These are phyloP conservation scores for Leptodactylus fallax DNA, from an alignment of 2,797 vertebrate species.

Conservation along the genomic window DNA sequence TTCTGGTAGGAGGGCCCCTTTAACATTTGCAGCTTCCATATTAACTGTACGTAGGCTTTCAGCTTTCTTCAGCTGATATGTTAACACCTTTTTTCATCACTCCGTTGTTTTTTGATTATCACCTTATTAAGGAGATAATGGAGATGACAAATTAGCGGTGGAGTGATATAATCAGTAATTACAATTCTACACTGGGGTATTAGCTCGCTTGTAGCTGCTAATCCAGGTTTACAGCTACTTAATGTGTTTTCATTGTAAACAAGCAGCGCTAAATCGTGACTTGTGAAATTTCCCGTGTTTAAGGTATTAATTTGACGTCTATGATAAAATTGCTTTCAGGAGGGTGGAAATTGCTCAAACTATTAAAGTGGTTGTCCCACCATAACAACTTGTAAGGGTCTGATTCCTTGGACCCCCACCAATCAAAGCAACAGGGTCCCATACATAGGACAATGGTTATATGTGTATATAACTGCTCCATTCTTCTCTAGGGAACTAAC, in stretches of 20 bases:
- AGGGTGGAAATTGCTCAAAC: neutral
- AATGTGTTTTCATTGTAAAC: constrained; percentile 56
- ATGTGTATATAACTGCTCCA: no score
- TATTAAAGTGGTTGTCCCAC: neutral
- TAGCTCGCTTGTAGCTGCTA: constrained; percentile 63
- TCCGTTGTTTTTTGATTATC: constrained; percentile 49
- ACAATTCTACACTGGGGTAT: constrained; percentile 52
- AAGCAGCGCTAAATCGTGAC: constrained; percentile 37
- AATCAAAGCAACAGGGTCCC: no score
- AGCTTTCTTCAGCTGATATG: neutral
- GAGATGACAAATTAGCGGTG: constrained; percentile 38
- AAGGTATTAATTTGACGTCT: neutral
- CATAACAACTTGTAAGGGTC: no score
- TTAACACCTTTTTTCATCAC: neutral
- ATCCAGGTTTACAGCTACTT: constrained; percentile 64
- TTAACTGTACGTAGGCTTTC: neutral
- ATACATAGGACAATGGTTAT: no score
- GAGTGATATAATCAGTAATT: constrained; percentile 54
- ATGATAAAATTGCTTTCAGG: neutral
- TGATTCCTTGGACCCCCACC: no score
- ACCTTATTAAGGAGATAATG: constrained; percentile 50
- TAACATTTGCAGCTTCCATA: neutral
- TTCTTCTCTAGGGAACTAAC: no score
- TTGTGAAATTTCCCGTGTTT: constrained; percentile 20
- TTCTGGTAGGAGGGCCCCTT: neutral